Evolutionary conservation across 2,113 vertebrate species (phyloP).

Genomic region (Lophotis ruficrista): DNA sequence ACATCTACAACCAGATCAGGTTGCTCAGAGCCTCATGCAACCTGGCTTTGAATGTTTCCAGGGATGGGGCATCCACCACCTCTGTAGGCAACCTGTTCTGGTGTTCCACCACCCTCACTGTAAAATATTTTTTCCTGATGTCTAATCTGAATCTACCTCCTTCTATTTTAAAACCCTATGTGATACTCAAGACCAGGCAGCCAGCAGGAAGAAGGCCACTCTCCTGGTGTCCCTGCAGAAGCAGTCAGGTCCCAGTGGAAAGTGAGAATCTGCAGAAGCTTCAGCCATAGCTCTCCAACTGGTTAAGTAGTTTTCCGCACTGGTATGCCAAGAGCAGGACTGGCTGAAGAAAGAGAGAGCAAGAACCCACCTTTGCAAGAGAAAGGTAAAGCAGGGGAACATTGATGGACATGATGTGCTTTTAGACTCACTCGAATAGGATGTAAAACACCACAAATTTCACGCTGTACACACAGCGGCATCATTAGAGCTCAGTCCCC

Average conservation of each 20-base stretch:
- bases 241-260: not conserved
- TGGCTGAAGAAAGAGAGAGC: not conserved
- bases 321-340: not conserved
- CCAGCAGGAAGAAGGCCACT: not conserved
- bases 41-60: too few relatives aligned
- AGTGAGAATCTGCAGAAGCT: not conserved
- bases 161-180: too few relatives aligned
- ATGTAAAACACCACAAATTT: slow-evolving; percentile 6
- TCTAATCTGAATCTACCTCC: too few relatives aligned
- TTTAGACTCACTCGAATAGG: not conserved
- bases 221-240: not conserved
- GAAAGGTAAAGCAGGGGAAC: not conserved
- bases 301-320: fast-evolving
- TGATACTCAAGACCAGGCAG: not conserved
- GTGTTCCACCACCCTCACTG: too few relatives aligned
- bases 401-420: not conserved
- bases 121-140: too few relatives aligned
- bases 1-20: too few relatives aligned
- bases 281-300: not conserved
- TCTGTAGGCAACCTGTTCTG: too few relatives aligned
- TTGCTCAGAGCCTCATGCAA: too few relatives aligned
- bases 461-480: slow-evolving; percentile 9
- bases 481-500: slow-evolving; percentile 23
- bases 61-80: too few relatives aligned
- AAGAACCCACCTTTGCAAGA: not conserved